phyloP scores from a whole-genome alignment of 2,888 invertebrate genomes.

The Acholoe squamosa region DNA sequence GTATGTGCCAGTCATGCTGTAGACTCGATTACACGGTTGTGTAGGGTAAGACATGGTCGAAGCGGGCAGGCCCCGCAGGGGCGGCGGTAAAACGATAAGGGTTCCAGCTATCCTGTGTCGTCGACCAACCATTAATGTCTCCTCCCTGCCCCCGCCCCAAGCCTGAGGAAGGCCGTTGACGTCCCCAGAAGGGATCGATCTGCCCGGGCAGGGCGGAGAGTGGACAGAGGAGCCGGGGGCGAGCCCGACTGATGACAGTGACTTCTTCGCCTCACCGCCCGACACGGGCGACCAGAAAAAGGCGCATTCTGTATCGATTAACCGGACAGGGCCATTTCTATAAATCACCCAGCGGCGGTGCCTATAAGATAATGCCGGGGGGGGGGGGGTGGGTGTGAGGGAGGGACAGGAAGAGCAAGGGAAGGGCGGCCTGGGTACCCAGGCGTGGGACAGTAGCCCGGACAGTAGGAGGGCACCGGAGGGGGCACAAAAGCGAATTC shows the following conservation, averaged over 20 bases:
- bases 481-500: too few species aligned
- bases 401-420: background rate
- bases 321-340: constrained; percentile 53
- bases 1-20: too few species aligned
- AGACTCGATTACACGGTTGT: background rate
- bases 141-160: background rate
- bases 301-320: constrained; percentile 56
- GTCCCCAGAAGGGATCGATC: constrained; percentile 1
- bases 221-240: background rate
- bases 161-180: background rate
- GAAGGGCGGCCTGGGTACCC: too few species aligned
- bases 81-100: background rate
- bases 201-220: background rate
- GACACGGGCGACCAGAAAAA: constrained; percentile 30
- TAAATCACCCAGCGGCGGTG: constrained; percentile 32
- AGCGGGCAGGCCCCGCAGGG: background rate
- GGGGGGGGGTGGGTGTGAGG: background rate
- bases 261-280: background rate
- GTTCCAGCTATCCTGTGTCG: background rate
- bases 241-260: background rate
- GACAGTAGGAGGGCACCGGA: background rate
- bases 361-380: constrained; percentile 33
- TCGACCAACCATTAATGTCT: background rate
- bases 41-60: background rate
- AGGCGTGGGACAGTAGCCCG: background rate